A percentile compares a stretch with the other conserved stretches of the same genome.
Conservation (phyloP, 2,113 vertebrate species). For the Polyodon spathula region DNA sequence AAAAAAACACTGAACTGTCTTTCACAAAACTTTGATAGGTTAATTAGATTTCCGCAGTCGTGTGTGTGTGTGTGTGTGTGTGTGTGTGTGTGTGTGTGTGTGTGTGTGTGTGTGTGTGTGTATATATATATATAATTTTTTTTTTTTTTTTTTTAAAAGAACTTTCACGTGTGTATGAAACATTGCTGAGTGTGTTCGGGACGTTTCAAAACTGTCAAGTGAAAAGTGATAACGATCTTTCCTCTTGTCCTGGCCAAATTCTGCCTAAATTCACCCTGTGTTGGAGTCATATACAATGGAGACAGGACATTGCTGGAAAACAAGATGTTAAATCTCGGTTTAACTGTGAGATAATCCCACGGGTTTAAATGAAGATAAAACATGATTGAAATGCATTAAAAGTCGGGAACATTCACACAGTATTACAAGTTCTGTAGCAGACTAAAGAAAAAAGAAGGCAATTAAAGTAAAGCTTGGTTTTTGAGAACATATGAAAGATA, state of each 20-base stretch:
- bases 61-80: conserved; percentile 9
- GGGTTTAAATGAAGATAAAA: no score
- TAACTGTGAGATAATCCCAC: no score
- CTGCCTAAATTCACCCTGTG: no score
- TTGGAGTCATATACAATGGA: no score
- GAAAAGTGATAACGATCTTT: no score
- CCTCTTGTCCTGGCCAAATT: no score
- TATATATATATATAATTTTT: neutral
- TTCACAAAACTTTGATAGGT: neutral
- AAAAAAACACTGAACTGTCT: neutral
- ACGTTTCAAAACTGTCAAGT: no score
- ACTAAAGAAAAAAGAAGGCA: neutral
- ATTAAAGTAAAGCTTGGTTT: neutral
- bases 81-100: neutral
- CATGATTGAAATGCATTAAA: neutral
- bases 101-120: conserved; percentile 5
- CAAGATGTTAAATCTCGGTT: no score
- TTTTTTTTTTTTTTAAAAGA: no score
- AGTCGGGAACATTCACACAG: neutral
- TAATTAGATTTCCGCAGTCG: neutral
- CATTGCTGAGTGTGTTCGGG: no score
- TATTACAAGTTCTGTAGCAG: neutral
- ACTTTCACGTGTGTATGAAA: no score
- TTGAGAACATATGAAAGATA: neutral
- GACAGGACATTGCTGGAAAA: no score